Percentiles rank a stretch among this genome's conserved stretches.
Evolutionary conservation across 1,140 invertebrate species (phyloP).

Genomic region (Ridgeia piscesae): DNA sequence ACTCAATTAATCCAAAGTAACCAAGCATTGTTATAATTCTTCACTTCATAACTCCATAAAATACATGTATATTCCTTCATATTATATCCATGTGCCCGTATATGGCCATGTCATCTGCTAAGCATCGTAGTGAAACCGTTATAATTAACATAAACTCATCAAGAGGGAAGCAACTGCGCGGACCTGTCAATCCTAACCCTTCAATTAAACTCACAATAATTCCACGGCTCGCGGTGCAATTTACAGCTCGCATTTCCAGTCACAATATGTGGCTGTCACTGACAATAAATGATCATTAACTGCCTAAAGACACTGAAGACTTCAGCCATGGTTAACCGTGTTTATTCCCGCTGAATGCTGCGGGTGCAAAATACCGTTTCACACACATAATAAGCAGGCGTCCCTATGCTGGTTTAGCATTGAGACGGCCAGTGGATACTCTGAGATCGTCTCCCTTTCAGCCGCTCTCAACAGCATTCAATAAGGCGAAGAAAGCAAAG

Average conservation of each 20-base stretch:
- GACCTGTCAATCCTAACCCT: neutral
- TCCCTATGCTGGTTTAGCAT: neutral
- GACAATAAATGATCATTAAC: conserved; percentile 1
- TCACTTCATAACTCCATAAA: neutral
- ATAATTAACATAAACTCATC: neutral
- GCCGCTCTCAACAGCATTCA: neutral
- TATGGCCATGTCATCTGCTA: neutral
- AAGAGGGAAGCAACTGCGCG: neutral
- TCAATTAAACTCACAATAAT: neutral
- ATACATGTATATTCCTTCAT: neutral
- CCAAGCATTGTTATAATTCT: too few species aligned
- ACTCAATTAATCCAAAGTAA: too few species aligned
- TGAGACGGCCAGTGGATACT: neutral
- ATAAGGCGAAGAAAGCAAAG: conserved; percentile 1
- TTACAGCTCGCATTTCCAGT: neutral
- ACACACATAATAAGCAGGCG: neutral
- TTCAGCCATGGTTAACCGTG: neutral
- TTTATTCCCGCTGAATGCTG: neutral
- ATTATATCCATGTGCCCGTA: neutral
- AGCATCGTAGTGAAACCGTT: neutral
- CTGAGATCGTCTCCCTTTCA: neutral
- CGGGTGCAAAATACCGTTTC: neutral
- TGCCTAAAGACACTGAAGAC: neutral
- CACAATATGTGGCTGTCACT: neutral
- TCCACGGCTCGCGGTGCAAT: neutral